These are phyloP conservation scores for Ascaphus truei DNA, from an alignment of 2,113 vertebrate species.

Conservation along the genomic window DNA sequence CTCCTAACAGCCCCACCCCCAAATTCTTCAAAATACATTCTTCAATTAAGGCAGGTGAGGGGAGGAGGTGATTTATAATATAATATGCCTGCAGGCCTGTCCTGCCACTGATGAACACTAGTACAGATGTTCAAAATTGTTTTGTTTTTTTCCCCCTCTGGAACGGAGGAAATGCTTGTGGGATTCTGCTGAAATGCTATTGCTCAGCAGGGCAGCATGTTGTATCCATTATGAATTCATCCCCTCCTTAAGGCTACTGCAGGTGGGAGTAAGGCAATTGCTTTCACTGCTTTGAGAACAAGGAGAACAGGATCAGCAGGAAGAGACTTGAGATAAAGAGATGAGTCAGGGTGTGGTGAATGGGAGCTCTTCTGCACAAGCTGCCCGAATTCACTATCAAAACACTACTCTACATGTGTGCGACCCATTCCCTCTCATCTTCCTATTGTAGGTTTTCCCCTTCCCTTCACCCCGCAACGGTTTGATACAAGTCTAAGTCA, in stretches of 20 bases:
- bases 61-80: neutral
- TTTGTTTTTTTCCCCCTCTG: neutral
- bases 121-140: neutral
- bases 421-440: too few species aligned
- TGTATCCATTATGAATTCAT: neutral
- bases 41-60: neutral
- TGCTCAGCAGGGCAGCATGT: neutral
- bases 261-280: neutral
- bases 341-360: constrained; percentile 13
- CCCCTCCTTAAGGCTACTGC: neutral
- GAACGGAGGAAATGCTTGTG: neutral
- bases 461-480: too few species aligned
- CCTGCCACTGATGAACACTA: neutral
- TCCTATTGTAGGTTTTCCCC: too few species aligned
- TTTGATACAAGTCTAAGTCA: too few species aligned
- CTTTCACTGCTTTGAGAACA: neutral
- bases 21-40: too few species aligned
- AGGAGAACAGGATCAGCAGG: constrained; percentile 13
- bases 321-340: constrained; percentile 13
- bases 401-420: too few species aligned
- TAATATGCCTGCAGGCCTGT: neutral
- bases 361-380: too few species aligned
- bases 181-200: neutral
- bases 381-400: too few species aligned
- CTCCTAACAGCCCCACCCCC: too few species aligned